A percentile compares a stretch with the other conserved stretches of the same genome.
Conservation (phyloP, 2,113 vertebrate species). For the Myrmecophaga tridactyla region DNA sequence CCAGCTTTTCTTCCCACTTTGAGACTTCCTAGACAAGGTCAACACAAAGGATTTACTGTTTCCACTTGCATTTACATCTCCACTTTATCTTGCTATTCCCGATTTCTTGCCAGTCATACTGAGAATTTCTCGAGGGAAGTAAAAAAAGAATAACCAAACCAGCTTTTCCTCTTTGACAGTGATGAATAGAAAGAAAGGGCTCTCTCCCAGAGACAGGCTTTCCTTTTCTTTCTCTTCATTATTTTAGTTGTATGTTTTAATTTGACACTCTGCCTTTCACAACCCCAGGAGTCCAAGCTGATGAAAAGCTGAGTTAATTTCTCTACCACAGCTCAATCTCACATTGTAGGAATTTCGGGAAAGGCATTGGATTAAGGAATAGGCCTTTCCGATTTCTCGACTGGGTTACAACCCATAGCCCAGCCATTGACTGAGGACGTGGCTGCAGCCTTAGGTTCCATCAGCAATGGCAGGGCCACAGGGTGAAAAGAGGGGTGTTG, state of each 20-base stretch:
- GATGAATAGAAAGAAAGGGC: conserved; percentile 64
- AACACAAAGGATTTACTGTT: conserved; percentile 84
- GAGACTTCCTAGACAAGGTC: conserved; percentile 77
- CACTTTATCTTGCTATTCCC: conserved; percentile 82
- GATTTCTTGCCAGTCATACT: conserved; percentile 84
- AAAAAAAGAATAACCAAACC: conserved; percentile 74
- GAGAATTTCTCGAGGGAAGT: conserved; percentile 75
- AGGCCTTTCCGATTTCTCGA: background rate
- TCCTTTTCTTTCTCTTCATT: conserved; percentile 33
- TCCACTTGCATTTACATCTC: conserved; percentile 78
- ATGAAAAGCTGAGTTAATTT: conserved; percentile 70
- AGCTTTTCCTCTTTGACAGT: conserved; percentile 76
- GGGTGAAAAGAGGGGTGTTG: background rate
- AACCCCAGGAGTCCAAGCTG: conserved; percentile 40
- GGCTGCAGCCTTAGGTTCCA: background rate
- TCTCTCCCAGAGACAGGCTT: conserved; percentile 27
- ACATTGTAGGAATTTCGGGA: conserved; percentile 47
- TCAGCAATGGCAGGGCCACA: background rate
- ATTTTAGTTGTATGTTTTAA: conserved; percentile 63
- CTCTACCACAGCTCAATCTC: conserved; percentile 49
- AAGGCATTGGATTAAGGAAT: background rate
- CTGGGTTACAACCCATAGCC: background rate
- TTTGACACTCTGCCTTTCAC: conserved; percentile 56
- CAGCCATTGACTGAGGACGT: background rate
- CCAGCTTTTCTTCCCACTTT: conserved; percentile 75